Conservation (phyloP, 2,113 vertebrate genomes). For the Drymodes brunneopygia region DNA sequence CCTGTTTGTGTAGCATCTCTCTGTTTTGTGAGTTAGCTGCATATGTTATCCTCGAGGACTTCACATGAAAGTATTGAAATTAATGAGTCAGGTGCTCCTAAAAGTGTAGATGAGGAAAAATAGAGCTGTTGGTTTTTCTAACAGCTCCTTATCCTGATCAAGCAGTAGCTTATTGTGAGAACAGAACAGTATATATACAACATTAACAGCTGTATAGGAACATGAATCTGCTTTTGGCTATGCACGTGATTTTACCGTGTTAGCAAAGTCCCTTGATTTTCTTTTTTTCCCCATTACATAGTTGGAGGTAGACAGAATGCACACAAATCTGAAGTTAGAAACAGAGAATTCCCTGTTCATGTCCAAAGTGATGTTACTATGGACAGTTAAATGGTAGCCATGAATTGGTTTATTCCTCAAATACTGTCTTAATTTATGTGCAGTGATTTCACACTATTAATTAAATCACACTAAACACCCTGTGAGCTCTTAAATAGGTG, state of each 20-base stretch:
- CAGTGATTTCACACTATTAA: neutral
- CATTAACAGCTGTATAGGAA: neutral
- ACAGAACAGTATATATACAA: neutral
- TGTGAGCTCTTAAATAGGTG: neutral
- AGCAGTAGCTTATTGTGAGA: neutral
- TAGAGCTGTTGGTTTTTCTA: neutral
- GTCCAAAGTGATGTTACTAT: neutral
- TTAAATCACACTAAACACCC: neutral
- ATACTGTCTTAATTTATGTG: neutral
- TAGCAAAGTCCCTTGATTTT: neutral
- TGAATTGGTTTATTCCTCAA: neutral
- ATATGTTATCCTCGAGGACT: neutral
- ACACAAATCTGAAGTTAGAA: neutral
- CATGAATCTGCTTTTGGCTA: neutral
- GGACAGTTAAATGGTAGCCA: neutral
- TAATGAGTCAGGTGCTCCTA: neutral
- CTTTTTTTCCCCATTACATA: neutral
- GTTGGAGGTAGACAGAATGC: neutral
- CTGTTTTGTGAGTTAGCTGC: neutral
- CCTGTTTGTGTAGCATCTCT: neutral
- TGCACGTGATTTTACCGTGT: accelerated
- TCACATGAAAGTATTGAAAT: neutral
- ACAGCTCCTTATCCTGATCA: neutral
- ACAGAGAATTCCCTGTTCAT: neutral
- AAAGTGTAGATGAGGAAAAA: neutral